Base-by-base conservation (phyloP, 1,140 invertebrate genomes). In the Diprion similis region DNA sequence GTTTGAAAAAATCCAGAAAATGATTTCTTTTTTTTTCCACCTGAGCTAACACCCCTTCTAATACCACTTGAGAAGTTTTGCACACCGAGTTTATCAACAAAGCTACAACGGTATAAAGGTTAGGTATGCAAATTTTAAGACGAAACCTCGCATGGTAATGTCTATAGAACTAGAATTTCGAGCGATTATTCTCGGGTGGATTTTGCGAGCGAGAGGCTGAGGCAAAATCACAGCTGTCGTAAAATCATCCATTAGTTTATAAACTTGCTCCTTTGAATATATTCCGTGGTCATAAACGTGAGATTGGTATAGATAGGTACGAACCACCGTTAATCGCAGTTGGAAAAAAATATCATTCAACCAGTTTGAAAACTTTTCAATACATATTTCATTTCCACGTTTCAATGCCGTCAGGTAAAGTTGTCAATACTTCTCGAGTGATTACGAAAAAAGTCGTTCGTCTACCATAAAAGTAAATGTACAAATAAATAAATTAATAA, bases 401-500 rank as follows among this genome's bases (percentile, higher is more conserved):
- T 59, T 59, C 51, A 59, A 59, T 59, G 51, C 51, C 51, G 9
- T 59, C 9, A 17, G n/a, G 51, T 59, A 59, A 59, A 59, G 51
- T 59, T 59, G 51, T 59, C 51, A 59, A 59, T 13, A 59, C 24
- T 59, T 8, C 51, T 59, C 51, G 51, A 59, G 51, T 59, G 51
- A 17, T 59, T 59, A 9, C n/a, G n/a, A 59, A 47, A 80, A 80
- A 77, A 78, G 74, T 76, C 76, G 78, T 47, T 79, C 73, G 51
- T 9, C 51, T 17, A 37, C 51, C 51, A 59, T 59, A 59, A 59
- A 59, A 59, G 51, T 59, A 59, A 59, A 15, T 2, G 51, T 59
- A 59, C 51, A 59, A 59, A 75, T 79, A 80, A 79, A 78, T 80
- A 78, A 80, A 80, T 80, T 78, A 78, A 80, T 80, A 79, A 80